Base-by-base conservation (phyloP, 2,113 vertebrate species). In the Morone chrysops region DNA sequence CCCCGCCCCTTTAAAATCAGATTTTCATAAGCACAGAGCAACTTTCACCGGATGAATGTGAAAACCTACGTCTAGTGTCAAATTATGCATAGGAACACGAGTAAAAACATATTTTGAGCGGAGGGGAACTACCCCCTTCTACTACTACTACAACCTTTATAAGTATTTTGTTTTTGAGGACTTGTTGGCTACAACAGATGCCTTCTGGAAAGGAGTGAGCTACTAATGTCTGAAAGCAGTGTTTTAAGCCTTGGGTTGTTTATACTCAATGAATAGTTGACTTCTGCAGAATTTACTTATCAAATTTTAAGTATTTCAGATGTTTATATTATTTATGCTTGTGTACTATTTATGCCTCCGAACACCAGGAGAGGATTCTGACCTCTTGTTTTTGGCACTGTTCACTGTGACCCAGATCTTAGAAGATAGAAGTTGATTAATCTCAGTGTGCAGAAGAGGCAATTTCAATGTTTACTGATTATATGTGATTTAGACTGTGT, bases 391-490 rank as follows among this genome's bases (percentile, higher is more conserved):
- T 82, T 78, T 78, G 84, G 72, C 82, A n/a, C 40, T n/a, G 11
- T 36, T 80, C 54, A 40, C 75, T 70, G 31, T 88, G 81, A 90
- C 82, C 86, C 81, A 87, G 61, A 93, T 92, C 47, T 82, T 18
- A 22, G 7, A 80, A 70, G 80, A 83, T 63, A 75, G 59, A 85
- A 76, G 48, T 43, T 68, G 82, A 84, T 85, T 90, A 91, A 91
- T 85, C 85, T 72, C 63, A 66, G 45, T 8, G 43, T 61, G 22
- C 41, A 54, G 50, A 36, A 31, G 48, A 67, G 20, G 20, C 45
- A 50, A 16, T 80, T 80, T 73, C 14, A 65, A 25, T 78, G 45
- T 86, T 84, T 82, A 61, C 80, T 40, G 61, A 72, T 74, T 82
- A 61, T 16, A 7, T 79, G 25, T 70, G 69, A 84, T 82, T 56